A percentile compares a stretch with the other conserved stretches of the same genome.
Evolutionary conservation across 2,113 vertebrate genomes (phyloP).

Genomic region (Otolemur garnettii): DNA sequence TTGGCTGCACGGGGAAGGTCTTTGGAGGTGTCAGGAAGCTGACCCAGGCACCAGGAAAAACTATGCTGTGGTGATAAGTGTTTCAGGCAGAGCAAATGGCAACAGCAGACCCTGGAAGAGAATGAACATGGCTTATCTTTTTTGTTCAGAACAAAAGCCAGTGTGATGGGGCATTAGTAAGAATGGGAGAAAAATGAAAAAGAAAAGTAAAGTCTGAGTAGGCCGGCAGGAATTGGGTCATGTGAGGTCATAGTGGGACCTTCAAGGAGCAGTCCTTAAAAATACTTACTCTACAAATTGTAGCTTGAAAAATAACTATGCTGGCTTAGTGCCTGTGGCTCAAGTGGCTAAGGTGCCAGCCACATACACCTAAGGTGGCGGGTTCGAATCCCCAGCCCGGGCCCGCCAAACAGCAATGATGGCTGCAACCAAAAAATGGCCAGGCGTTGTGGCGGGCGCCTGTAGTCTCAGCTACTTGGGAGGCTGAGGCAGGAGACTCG

Average conservation of each 20-base stretch:
- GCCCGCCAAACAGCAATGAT: no score
- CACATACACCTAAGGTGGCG: no score
- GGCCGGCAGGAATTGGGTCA: background rate
- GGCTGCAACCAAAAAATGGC: no score
- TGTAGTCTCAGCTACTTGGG: no score
- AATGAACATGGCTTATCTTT: background rate
- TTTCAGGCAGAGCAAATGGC: background rate
- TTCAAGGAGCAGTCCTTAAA: background rate
- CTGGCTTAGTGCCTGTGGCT: no score
- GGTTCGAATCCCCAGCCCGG: no score
- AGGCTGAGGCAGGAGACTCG: no score
- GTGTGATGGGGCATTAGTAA: background rate
- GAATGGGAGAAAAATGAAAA: background rate
- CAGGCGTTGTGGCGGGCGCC: no score
- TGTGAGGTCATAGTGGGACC: background rate
- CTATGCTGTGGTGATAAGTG: background rate
- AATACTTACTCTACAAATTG: background rate
- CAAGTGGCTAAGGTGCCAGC: no score
- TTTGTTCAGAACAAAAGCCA: background rate
- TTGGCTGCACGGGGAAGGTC: background rate
- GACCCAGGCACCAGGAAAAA: background rate
- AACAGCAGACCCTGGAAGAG: background rate
- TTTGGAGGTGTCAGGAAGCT: background rate
- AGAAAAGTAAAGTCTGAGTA: background rate
- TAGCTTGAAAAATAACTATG: background rate